Base-by-base conservation (phyloP, 2,888 invertebrate genomes). In the Apodemia mormo region DNA sequence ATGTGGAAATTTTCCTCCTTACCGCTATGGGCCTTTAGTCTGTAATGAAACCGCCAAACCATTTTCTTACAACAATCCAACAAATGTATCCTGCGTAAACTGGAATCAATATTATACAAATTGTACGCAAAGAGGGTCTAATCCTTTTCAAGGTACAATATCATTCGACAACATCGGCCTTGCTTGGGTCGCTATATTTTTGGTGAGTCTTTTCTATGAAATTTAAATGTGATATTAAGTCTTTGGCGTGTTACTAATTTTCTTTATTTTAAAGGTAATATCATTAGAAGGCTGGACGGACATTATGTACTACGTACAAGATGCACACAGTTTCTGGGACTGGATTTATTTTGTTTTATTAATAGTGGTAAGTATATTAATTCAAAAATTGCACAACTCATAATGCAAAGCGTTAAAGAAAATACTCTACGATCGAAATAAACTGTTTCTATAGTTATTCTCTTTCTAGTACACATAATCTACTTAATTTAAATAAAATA, bases 271-370 rank as follows among this genome's bases (percentile, higher is more conserved):
- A 69, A 92, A 99, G 99, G 99, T 99, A 66, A 99, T 99, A 90
- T 99, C 99, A 78, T 93, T 99, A 80, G 99, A 99, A 93, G 99
- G 99, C 74, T 99, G 99, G 99, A 99, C 99, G 64, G 99, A 99
- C 86, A 99, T 99, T 77, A 99, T 99, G 99, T 99, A 99, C 92
- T 99, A 99, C 93, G 98, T 99, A 75, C 99, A 99, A 94, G 99
- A 99, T 89, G 99, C 99, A 68, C 99, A 99, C 92, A 99, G 99
- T 76, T 99, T 99, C 91, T 99, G 99, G 99, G 99, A 99, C 87
- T 99, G 99, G 99, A 98, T 99, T 78, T 99, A 99, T 93, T 99
- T 99, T 94, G 99, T 99, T 73, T 95, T 99, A 74, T 95, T 99
- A 76, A 99, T 99, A 94, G 99, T 99, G 94, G 99, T 99, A 94